Evolutionary conservation across 1,140 invertebrate genomes (phyloP), one percentile per base, ranked within the genome.

Genomic region (Brachionus koreanus): DNA sequence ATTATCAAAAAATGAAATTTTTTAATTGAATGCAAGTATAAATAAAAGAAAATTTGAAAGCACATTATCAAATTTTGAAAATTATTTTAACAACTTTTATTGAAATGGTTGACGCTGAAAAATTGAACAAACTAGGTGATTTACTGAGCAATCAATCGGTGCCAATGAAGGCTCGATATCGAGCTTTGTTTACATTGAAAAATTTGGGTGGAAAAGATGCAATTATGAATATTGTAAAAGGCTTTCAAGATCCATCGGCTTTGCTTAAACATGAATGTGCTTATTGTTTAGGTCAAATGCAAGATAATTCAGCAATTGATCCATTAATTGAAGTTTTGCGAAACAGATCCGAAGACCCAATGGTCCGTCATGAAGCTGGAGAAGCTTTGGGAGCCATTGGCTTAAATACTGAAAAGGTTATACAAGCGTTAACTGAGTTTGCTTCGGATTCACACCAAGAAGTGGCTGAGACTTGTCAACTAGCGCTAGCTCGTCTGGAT

Each of bases 261-360:
- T 89, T 99, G 33, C 88, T 99, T n/a, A 98, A 98, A 89, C 98
- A 99, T 87, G 98, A 99, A 88, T 89, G 97, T 57, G 97, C 97
- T 0, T 99, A 98, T 89, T 98, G 96, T 88, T 90, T 99, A 37
- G 98, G 98, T 16, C 98, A 99, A 89, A 98, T 98, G 95, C 92
- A 94, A 88, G 92, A 97, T 89, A 85, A 87, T n/a, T 86, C 88
- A 67, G 96, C 97, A 0, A 92, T 98, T 85, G 91, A 92, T 2
- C 89, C 92, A 37, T 90, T 99, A 1, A 91, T 91, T 19, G 88
- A 89, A 97, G 3, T 89, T 99, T 16, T 90, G 93, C 86, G 93
- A 98, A 88, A 88, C 85, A 82, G 88, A 87, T 1, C 93, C 10
- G 72, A 98, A 87, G 94, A 98, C 85, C 92, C 95, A 0, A 99